These are phyloP conservation scores for Dipodomys ordii DNA, from an alignment of 2,113 vertebrate species.

Conservation along the genomic window DNA sequence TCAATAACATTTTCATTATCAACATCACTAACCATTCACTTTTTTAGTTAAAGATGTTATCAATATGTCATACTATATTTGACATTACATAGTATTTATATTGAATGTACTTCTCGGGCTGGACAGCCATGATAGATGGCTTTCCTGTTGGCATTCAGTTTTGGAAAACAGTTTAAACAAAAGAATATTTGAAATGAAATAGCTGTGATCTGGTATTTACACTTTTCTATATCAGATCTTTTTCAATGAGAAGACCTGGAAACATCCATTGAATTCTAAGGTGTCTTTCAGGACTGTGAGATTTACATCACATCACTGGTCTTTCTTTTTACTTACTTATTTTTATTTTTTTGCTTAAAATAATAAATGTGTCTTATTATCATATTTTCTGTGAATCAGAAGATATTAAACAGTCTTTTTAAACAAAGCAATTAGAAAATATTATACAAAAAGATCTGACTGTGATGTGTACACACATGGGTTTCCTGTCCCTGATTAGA, in stretches of 20 bases:
- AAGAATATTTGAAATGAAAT: neutral
- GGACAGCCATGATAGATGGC: neutral
- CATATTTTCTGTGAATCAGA: no score
- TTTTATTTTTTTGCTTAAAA: no score
- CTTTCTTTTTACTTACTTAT: no score
- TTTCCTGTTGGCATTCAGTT: neutral
- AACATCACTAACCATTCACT: neutral
- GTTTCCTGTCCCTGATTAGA: no score
- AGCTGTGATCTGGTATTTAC: neutral
- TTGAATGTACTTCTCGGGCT: neutral
- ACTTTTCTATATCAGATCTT: neutral
- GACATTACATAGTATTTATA: neutral
- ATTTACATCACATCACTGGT: neutral
- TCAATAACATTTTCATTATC: neutral
- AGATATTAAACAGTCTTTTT: no score
- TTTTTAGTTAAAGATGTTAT: conserved; percentile 2
- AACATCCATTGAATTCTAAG: neutral
- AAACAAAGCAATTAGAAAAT: no score
- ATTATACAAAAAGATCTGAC: no score
- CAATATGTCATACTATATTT: neutral
- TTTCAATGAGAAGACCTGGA: neutral
- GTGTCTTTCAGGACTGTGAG: neutral
- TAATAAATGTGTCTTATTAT: no score
- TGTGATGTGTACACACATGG: no score
- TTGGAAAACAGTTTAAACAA: neutral